Evolutionary conservation across 2,797 vertebrate genomes (phyloP), one percentile per base, ranked within the genome.

Genomic region (Xiphorhynchus erythropygius): DNA sequence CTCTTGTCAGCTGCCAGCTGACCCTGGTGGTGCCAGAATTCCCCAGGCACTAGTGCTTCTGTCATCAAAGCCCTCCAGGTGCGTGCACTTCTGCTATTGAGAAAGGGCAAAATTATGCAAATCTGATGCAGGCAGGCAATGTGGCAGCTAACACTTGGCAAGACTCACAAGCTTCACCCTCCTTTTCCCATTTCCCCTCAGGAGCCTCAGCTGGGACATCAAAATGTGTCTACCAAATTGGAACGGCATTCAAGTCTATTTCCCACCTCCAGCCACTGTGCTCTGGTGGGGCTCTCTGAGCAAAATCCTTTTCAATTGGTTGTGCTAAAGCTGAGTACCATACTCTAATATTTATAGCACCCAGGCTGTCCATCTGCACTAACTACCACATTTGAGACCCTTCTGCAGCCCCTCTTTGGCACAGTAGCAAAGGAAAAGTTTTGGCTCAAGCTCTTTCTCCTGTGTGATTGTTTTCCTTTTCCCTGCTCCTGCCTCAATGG

Each of bases 31-130:
- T 95, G 93, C 93, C 96, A 97, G 70, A 94, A 93, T 93, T 95
- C 91, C 74, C 80, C 55, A 82, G 83, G 94, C 92, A 79, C 52
- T 89, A 7, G 1, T 67, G 63, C 56, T 90, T 79, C 85, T 93
- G 59, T 89, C 77, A 91, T 95, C 74, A 94, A 94, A 97, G 53
- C 67, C 67, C 37, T 90, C 92, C 94, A 97, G 94, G 93, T 97
- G 95, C 13, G 2, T 60, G 64, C 78, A 93, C 81, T 96, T 94
- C 84, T 96, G 87, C 79, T 95, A 64, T 57, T 74, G 89, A 94
- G 86, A 82, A 95, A 76, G 68, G 85, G 63, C 56, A 91, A 91
- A 95, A 96, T 93, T 90, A 97, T 96, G 93, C 70, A 95, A 89
- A 96, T 96, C 67, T 68, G 60, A 96, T 93, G 78, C 81, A 95